These are phyloP conservation scores for Carcina quercana DNA, from an alignment of 2,888 invertebrate genomes.

Conservation along the genomic window DNA sequence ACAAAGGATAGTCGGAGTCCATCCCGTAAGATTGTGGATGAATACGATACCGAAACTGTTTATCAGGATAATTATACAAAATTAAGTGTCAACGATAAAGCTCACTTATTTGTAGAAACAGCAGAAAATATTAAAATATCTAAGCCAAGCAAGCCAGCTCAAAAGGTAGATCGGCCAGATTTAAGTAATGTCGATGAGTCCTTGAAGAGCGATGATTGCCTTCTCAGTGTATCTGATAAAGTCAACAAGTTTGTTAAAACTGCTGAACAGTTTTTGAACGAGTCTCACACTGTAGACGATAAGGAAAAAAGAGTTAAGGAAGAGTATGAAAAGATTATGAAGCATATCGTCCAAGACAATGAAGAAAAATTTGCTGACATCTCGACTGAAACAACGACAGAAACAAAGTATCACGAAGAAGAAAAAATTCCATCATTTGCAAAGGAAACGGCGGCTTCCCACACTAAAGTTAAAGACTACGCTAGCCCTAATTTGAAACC, in stretches of 20 bases:
- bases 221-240: conserved; percentile 78
- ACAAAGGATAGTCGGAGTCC: conserved; percentile 51
- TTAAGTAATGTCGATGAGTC: conserved; percentile 73
- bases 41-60: conserved; percentile 71
- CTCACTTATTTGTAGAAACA: conserved; percentile 76
- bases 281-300: conserved; percentile 43
- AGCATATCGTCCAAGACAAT: conserved; percentile 38
- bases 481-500: conserved; percentile 31
- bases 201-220: conserved; percentile 74
- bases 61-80: conserved; percentile 65
- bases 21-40: conserved; percentile 53
- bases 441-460: conserved; percentile 39
- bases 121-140: conserved; percentile 71
- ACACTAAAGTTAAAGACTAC: conserved; percentile 34
- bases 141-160: conserved; percentile 39
- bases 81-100: conserved; percentile 79
- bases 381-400: too few relatives aligned
- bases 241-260: conserved; percentile 78
- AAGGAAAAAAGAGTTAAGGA: conserved; percentile 56
- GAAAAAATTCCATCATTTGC: conserved; percentile 26
- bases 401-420: conserved; percentile 21
- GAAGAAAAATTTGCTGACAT: too few relatives aligned
- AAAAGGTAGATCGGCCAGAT: conserved; percentile 64
- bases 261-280: conserved; percentile 68
- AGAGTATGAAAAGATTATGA: conserved; percentile 62